phyloP scores from a whole-genome alignment of 2,797 vertebrate genomes.

The Spea hammondii region DNA sequence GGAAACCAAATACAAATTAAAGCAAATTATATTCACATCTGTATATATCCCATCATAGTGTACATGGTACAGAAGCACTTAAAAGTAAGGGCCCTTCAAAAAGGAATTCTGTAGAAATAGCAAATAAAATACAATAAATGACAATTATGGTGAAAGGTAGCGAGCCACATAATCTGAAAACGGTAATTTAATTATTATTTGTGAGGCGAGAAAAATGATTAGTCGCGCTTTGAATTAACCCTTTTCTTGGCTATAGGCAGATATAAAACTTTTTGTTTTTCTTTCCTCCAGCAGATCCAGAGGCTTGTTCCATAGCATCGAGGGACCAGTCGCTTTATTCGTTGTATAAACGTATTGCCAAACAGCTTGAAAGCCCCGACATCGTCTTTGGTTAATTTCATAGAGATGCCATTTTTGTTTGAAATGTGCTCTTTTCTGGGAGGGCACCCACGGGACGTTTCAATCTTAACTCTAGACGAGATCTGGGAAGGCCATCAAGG shows the following conservation, averaged over 20 bases:
- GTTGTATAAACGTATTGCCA: conserved; percentile 68
- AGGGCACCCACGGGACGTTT: conserved; percentile 56
- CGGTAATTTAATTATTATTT: conserved; percentile 60
- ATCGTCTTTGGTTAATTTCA: conserved; percentile 86
- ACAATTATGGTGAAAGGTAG: conserved; percentile 54
- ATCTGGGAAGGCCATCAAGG: background rate
- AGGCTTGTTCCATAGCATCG: conserved; percentile 51
- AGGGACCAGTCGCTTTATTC: conserved; percentile 32
- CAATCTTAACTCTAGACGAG: conserved; percentile 38
- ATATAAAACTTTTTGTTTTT: conserved; percentile 29
- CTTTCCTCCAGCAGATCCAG: conserved; percentile 49
- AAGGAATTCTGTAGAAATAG: conserved; percentile 52
- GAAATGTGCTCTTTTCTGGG: conserved; percentile 58
- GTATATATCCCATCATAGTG: conserved; percentile 58
- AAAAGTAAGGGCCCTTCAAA: conserved; percentile 45
- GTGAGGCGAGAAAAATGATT: conserved; percentile 49
- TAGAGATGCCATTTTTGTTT: conserved; percentile 62
- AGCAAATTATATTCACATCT: conserved; percentile 57
- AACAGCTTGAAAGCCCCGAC: conserved; percentile 69
- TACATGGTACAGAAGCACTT: conserved; percentile 48
- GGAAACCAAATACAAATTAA: conserved; percentile 60
- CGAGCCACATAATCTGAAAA: background rate
- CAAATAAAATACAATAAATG: conserved; percentile 48
- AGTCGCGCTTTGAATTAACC: conserved; percentile 28
- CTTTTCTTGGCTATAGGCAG: conserved; percentile 50